phyloP scores from a whole-genome alignment of 2,113 vertebrate genomes.

The Proterorhinus semilunaris region DNA sequence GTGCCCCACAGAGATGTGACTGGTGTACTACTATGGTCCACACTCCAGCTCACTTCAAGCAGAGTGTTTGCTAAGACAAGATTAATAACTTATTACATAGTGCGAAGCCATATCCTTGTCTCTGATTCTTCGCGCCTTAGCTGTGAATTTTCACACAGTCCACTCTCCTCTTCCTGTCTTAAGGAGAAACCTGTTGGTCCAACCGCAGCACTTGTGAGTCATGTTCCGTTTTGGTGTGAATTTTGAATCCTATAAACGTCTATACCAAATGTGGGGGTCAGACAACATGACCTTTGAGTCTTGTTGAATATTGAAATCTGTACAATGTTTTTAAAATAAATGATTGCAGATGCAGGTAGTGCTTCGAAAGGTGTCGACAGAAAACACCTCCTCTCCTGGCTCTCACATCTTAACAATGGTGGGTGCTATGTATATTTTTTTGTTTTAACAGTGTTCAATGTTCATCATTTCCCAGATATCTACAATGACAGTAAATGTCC shows the following conservation, averaged over 20 bases:
- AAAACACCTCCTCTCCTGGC: background rate
- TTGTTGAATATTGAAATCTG: background rate
- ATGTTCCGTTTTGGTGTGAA: background rate
- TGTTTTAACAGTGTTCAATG: background rate
- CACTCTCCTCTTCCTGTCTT: conserved; percentile 25
- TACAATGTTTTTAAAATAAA: background rate
- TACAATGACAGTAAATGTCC: background rate
- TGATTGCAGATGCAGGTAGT: background rate
- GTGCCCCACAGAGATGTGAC: background rate
- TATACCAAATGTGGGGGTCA: conserved; percentile 29
- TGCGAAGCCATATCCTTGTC: conserved; percentile 47
- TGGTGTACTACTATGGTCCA: conserved; percentile 14
- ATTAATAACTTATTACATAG: conserved; percentile 46
- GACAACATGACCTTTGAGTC: background rate
- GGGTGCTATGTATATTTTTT: background rate
- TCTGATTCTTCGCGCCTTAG: conserved; percentile 50
- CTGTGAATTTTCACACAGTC: conserved; percentile 58
- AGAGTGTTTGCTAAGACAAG: conserved; percentile 40
- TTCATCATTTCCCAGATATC: background rate
- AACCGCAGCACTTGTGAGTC: conserved; percentile 26
- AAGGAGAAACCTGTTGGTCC: conserved; percentile 12
- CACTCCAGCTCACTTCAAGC: conserved; percentile 22
- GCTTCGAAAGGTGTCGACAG: background rate
- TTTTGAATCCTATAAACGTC: conserved; percentile 21
- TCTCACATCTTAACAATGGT: background rate